These are phyloP conservation scores for Anguilla anguilla DNA, from an alignment of 2,797 vertebrate genomes.

Conservation along the genomic window DNA sequence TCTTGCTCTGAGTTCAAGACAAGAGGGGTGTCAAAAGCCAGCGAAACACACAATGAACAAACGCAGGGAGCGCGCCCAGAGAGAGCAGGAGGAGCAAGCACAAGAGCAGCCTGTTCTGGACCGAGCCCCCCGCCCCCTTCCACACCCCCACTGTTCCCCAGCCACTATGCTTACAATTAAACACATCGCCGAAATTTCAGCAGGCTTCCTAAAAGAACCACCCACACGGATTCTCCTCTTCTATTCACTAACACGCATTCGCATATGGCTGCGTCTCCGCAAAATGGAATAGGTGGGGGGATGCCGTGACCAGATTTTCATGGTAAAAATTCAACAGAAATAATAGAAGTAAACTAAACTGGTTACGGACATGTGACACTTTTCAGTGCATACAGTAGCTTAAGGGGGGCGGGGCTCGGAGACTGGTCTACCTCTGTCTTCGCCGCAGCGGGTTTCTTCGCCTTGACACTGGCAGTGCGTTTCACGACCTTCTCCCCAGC, in stretches of 20 bases:
- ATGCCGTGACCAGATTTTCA: background rate
- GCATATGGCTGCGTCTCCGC: background rate
- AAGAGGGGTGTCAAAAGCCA: constrained; percentile 15
- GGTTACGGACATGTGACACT: no score
- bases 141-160: background rate
- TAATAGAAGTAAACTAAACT: background rate
- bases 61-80: background rate
- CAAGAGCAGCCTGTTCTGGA: background rate
- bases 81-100: background rate
- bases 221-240: background rate
- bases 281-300: background rate
- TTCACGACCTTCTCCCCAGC: constrained; percentile 82
- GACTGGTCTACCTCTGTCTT: constrained; percentile 82
- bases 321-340: background rate
- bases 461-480: constrained; percentile 74
- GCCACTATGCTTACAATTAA: background rate
- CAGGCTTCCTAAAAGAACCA: background rate
- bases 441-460: constrained; percentile 80
- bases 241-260: background rate
- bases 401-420: background rate
- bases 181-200: background rate
- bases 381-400: background rate
- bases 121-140: background rate
- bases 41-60: constrained; percentile 3
- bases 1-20: constrained; percentile 78